These are phyloP conservation scores for Piaya cayana DNA, from an alignment of 2,113 vertebrate species.

Conservation along the genomic window DNA sequence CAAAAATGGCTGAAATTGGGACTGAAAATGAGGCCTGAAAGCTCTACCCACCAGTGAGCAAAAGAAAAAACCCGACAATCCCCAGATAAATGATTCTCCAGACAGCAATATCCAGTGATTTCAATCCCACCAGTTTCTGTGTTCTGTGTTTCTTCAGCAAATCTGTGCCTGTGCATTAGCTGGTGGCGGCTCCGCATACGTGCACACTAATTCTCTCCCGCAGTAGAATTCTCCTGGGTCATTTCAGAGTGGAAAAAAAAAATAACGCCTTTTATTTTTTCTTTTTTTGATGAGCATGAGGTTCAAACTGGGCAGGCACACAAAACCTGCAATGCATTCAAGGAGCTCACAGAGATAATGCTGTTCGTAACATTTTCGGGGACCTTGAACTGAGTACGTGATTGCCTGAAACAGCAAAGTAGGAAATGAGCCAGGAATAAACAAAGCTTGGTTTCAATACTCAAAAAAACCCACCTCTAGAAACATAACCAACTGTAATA, in stretches of 20 bases:
- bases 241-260: not conserved
- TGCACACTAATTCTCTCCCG: not conserved
- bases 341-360: not conserved
- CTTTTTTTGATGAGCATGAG: not conserved
- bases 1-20: not conserved
- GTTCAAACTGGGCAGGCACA: not conserved
- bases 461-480: not conserved
- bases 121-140: not conserved
- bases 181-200: rapidly evolving
- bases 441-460: not conserved
- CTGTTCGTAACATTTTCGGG: not conserved
- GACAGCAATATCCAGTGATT: not conserved
- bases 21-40: not conserved
- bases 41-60: not conserved
- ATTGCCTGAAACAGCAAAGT: not conserved
- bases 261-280: not conserved
- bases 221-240: not conserved
- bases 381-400: not conserved
- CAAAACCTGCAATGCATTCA: not conserved
- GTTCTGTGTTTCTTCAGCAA: not conserved
- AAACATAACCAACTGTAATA: not conserved
- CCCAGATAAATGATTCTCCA: not conserved
- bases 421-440: not conserved
- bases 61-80: not conserved
- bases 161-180: not conserved